Conservation (phyloP, 2,797 vertebrate genomes). For the Mycteria americana region DNA sequence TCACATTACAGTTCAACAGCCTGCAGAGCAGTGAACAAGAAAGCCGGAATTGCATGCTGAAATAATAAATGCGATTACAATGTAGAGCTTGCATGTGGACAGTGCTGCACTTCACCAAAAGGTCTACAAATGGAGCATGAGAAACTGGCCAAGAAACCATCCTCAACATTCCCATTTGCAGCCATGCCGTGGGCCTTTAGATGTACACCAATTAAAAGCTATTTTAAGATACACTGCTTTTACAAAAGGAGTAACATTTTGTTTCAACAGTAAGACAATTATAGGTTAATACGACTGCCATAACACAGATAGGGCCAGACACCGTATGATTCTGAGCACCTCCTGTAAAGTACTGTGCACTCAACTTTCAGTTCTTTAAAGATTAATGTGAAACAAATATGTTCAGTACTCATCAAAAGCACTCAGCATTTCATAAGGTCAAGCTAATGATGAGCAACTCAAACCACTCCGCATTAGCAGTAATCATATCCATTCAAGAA, state of each 20-base stretch:
- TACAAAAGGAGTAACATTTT: constrained; percentile 43
- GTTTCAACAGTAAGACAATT: constrained; percentile 50
- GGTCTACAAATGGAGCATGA: not conserved
- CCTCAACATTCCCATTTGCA: not conserved
- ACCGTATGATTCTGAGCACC: not conserved
- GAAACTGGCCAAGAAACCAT: not conserved
- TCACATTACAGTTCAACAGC: constrained; percentile 15
- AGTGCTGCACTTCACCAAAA: not conserved
- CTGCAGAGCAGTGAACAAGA: constrained; percentile 24
- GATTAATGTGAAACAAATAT: not conserved
- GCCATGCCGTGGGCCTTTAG: not conserved
- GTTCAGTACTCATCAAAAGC: constrained; percentile 15
- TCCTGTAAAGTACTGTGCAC: constrained; percentile 6
- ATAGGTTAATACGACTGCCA: constrained; percentile 31
- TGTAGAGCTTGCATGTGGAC: not conserved
- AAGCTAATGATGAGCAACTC: constrained; percentile 33
- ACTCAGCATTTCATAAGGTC: not conserved
- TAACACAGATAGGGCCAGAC: constrained; percentile 34
- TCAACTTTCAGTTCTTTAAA: not conserved
- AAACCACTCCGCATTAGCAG: constrained; percentile 5
- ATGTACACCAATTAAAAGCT: constrained; percentile 37
- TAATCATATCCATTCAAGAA: constrained; percentile 12
- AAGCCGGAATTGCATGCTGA: constrained; percentile 9
- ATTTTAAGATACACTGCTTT: constrained; percentile 34
- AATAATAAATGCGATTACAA: not conserved